Evolutionary conservation across 2,113 vertebrate species (phyloP), one percentile per base, ranked within the genome.

Genomic region (Suncus etruscus): DNA sequence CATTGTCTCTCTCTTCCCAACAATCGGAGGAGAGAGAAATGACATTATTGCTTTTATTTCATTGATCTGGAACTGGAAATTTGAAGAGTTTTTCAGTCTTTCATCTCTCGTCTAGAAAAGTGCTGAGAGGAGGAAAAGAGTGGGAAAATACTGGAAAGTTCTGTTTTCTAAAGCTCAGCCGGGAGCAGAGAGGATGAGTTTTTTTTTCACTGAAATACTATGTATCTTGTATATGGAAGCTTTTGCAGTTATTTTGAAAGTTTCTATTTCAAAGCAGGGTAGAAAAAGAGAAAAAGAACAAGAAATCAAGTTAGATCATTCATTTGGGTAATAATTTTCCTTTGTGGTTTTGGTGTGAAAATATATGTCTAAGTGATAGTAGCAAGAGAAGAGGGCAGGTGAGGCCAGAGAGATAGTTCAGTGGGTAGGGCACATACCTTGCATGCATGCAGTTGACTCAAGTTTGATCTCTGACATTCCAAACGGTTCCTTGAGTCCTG

Each of bases 211-310:
- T 39, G 39, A 39, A 61, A 9, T n/a, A 7, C 1, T 54, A 45
- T 48, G 29, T 66, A 22, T 79, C 14, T 22, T 31, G 65, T 54
- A 15, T 4, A 22, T 22, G 6, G 58, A 61, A 61, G 65, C 80
- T 31, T 92, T 75, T 29, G 22, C 39, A 70, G 31, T 0, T 54
- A 32, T 73, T 73, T 68, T 32, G 65, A 51, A 72, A 32, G 11
- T 84, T 91, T 86, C 48, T 73, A 2, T 90, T 89, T 70, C 27
- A 45, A 76, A 77, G n/a, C 39, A 90, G 39, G 29, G 31, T 79
- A 73, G 61, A 45, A 76, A 86, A 81, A 68, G 27, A 31, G 22
- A 31, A 39, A 2, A 24, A 47, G 16, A 69, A 12, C 22, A 65
- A 79, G 66, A 68, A 83, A 16, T 14, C 69, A 65, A 63, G 3